These are phyloP conservation scores for Oxyura jamaicensis DNA, from an alignment of 2,113 vertebrate species.

Conservation along the genomic window DNA sequence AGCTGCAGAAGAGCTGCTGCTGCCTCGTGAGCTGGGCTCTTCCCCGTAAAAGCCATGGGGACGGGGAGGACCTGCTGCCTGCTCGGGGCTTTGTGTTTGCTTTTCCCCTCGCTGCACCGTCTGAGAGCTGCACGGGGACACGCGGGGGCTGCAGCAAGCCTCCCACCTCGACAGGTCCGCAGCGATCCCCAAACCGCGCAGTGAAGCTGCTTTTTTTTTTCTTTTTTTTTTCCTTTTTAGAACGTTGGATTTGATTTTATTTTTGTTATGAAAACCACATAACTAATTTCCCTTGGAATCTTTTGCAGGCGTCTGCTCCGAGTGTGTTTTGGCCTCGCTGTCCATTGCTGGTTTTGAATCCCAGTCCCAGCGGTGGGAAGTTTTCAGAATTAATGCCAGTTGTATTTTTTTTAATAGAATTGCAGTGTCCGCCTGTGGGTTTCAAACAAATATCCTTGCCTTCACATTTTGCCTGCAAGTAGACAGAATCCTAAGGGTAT, in stretches of 20 bases:
- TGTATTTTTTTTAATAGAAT: constrained; percentile 45
- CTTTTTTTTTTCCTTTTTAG: background rate
- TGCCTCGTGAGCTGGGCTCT: background rate
- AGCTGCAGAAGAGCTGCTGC: background rate
- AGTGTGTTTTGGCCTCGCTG: constrained; percentile 69
- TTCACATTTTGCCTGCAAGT: constrained; percentile 13
- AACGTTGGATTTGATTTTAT: constrained; percentile 41
- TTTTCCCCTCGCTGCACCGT: background rate
- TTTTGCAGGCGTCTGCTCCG: constrained; percentile 57
- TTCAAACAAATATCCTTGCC: constrained; percentile 52
- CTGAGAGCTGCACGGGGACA: background rate
- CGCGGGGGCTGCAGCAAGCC: background rate
- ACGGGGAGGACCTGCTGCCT: background rate
- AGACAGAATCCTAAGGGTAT: constrained; percentile 5
- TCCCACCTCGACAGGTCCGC: background rate
- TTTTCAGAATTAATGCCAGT: constrained; percentile 64
- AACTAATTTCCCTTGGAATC: constrained; percentile 56
- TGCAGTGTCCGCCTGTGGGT: constrained; percentile 39
- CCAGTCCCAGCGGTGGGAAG: constrained; percentile 64
- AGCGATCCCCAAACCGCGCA: background rate
- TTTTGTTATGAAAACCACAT: constrained; percentile 55
- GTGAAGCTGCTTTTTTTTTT: constrained; percentile 1
- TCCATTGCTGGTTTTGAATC: constrained; percentile 57
- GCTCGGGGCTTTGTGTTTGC: background rate
- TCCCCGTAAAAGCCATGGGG: background rate